Evolutionary conservation across 2,113 vertebrate species (phyloP).

Genomic region (Cervus canadensis): DNA sequence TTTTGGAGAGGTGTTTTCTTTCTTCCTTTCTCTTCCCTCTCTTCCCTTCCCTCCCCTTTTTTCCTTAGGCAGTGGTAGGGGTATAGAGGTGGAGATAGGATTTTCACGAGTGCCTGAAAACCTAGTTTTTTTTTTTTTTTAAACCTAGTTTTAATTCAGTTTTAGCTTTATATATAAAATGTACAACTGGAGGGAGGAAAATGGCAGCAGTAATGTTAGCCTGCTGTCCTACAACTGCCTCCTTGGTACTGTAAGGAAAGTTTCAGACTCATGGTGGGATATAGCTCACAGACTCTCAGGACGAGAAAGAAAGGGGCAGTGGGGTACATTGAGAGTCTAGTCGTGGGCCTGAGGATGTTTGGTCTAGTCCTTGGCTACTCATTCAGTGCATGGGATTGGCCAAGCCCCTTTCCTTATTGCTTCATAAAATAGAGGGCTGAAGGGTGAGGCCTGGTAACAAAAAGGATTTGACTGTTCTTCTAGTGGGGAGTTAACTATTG

Average conservation of each 20-base stretch:
- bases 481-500: neutral
- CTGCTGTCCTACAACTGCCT: neutral
- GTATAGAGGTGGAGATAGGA: neutral
- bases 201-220: neutral
- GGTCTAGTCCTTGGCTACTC: neutral
- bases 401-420: neutral
- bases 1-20: neutral
- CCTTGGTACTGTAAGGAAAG: neutral
- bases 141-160: neutral
- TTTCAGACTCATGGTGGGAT: neutral
- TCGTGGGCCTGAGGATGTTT: neutral
- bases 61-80: neutral
- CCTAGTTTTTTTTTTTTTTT: neutral
- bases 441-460: neutral
- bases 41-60: no score
- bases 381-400: neutral
- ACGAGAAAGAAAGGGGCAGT: neutral
- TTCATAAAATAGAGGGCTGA: neutral
- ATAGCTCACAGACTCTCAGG: neutral
- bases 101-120: neutral
- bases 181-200: neutral
- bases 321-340: neutral
- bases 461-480: neutral
- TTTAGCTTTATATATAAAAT: conserved; percentile 27
- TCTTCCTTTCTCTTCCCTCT: neutral